Evolutionary conservation across 2,888 invertebrate genomes (phyloP), one percentile per base, ranked within the genome.

Genomic region (Leptopilina syphax): DNA sequence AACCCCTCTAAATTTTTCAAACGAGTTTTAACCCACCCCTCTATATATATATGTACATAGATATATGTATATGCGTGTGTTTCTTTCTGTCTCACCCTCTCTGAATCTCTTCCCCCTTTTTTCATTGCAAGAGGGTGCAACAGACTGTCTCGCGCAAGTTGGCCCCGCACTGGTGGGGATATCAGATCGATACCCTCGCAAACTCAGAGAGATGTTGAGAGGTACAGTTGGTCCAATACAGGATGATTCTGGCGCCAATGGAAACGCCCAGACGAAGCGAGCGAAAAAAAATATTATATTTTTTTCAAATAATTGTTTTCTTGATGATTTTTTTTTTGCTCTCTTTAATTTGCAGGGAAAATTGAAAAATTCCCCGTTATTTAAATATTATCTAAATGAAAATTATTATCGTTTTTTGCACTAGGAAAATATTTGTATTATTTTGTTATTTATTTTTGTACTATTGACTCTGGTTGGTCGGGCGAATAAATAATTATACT

Each of bases 161-260:
- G 73, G 50, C 50, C 81, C 81, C 79, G 68, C 68, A 24, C 34
- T 66, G 77, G 79, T 82, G 86, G 88, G 87, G 86, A 85, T 87
- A 88, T 87, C 87, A 86, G 91, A 91, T 91, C 91, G 91, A 91
- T 91, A 91, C 90, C 54, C 57, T 90, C 86, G 84, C 89, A 89
- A 90, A 90, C 87, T 85, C 57, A 41, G 83, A 84, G 87, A 85
- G 84, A 86, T 84, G 85, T 84, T 34, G 73, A 85, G 73, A 85
- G 85, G 85, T 86, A 87, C 84, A 87, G 87, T 88, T 88, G 90
- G 90, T 90, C 89, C 90, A 90, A 87, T 87, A 84, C 88, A 85
- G 86, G 87, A 89, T 89, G 81, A 81, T 81, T 83, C 82, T 76
- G 73, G 81, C 80, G 78, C 84, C 82, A 81, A 79, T 79, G 83